phyloP scores from a whole-genome alignment of 2,797 vertebrate species.

The Liparis tanakae region DNA sequence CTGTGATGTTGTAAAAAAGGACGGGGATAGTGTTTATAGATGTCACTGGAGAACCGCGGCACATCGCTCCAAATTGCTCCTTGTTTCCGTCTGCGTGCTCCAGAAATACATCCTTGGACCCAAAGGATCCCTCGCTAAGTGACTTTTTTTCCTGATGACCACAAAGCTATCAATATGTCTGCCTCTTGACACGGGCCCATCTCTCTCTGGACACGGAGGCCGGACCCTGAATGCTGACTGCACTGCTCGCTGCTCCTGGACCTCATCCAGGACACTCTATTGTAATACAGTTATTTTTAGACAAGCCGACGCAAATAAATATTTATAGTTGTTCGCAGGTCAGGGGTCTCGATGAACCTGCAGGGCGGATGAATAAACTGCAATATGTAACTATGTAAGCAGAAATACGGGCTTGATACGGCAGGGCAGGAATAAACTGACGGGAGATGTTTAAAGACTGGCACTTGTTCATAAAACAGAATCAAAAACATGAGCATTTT shows the following conservation, averaged over 20 bases:
- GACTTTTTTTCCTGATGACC: conserved; percentile 71
- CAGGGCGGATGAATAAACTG: conserved; percentile 61
- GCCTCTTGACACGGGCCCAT: conserved; percentile 68
- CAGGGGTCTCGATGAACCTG: conserved; percentile 69
- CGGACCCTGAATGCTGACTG: conserved; percentile 73
- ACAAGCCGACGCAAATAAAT: conserved; percentile 80
- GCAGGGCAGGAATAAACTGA: conserved; percentile 36
- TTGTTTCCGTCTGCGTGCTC: conserved; percentile 50
- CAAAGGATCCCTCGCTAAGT: conserved; percentile 69
- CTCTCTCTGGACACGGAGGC: conserved; percentile 67
- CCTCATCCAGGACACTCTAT: conserved; percentile 73
- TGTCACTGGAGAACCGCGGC: conserved; percentile 47
- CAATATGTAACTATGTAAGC: conserved; percentile 60
- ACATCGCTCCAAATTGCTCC: conserved; percentile 48
- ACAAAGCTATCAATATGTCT: conserved; percentile 78
- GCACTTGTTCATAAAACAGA: conserved; percentile 23
- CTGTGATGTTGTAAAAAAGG: conserved; percentile 35
- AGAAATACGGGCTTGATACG: conserved; percentile 55
- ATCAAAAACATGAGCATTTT: conserved; percentile 27
- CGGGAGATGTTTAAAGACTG: conserved; percentile 37
- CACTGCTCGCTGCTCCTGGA: conserved; percentile 70
- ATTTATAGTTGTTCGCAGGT: conserved; percentile 82
- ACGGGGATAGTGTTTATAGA: conserved; percentile 40
- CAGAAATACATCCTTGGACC: conserved; percentile 71
- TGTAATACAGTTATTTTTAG: conserved; percentile 83